A percentile compares a stretch with the other conserved stretches of the same genome.
These are phyloP conservation scores for Caenorhabditis sp. DNA, from an alignment of 2,888 invertebrate genomes.

Conservation along the genomic window DNA sequence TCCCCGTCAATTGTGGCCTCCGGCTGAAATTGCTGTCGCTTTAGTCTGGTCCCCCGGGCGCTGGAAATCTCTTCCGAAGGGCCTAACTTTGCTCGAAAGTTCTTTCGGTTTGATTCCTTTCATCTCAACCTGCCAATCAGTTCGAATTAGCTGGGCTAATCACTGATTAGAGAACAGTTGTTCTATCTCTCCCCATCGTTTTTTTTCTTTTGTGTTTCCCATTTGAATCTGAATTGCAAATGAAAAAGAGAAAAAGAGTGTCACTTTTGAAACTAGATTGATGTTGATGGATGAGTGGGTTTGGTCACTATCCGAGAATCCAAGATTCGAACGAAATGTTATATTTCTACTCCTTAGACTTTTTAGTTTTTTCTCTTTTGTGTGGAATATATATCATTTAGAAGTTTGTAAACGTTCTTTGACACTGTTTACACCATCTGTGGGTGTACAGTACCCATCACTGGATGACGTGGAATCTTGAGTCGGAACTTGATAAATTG, in stretches of 20 bases:
- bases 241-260: slow-evolving; percentile 1
- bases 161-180: slow-evolving; percentile 36
- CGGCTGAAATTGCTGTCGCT: slow-evolving; percentile 12
- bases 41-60: too few relatives aligned
- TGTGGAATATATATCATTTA: too few relatives aligned
- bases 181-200: slow-evolving; percentile 21
- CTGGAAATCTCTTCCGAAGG: background rate
- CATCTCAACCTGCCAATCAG: slow-evolving; percentile 8
- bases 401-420: too few relatives aligned
- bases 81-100: background rate
- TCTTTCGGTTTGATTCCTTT: slow-evolving; percentile 1
- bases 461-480: slow-evolving; percentile 3
- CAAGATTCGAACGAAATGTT: background rate
- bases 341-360: background rate
- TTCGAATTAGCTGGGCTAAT: slow-evolving; percentile 13
- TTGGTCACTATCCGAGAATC: background rate
- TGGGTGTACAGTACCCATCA: background rate
- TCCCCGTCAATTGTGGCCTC: slow-evolving; percentile 4
- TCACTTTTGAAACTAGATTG: slow-evolving; percentile 30
- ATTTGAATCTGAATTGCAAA: background rate
- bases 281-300: slow-evolving; percentile 26
- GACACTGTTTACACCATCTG: background rate
- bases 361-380: slow-evolving; percentile 2
- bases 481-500: slow-evolving; percentile 3
- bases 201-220: slow-evolving; percentile 3